Evolutionary conservation across 2,797 vertebrate species (phyloP), one percentile per base, ranked within the genome.

Genomic region (Mormyrops attenuatus): DNA sequence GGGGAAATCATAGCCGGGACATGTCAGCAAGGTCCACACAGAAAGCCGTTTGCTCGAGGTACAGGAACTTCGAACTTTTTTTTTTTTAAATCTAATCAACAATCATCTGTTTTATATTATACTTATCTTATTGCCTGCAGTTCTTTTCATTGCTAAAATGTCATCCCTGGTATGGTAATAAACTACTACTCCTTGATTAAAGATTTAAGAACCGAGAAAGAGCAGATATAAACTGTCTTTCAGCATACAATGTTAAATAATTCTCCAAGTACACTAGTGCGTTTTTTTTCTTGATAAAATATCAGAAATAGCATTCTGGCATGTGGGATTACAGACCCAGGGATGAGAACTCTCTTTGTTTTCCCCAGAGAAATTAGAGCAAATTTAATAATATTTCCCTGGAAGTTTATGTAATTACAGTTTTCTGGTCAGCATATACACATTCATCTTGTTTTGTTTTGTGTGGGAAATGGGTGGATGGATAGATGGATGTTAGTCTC

Each of bases 1-100:
- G 92, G 15, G 3, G 69, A 90, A 90, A 85, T 90, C 88, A 66
- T 50, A 90, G 80, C 20, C 60, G 53, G 30, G 30, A 6, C 13
- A 38, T 15, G 5, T 73, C 66, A 73, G 66, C 66, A 17, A 15
- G 30, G 3, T 73, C 13, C 38, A n/a, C 7, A 15, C 34, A 22
- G 41, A 22, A 7, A 88, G 38, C 22, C 34, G 2, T 88, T 88
- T 47, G 53, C 17, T 80, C 9, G 17, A 80, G 41, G 4, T 80
- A 9, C 38, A 80, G 7, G 17, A 41, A 80, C 17, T 44, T 80
- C 5, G n/a, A 80, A n/a, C 34, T 41, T 41, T 4, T 41, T 41
- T 13, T 73, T 34, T 63, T 47, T 49, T 34, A 17, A 5, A 9
- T 49, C 20, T 49, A 34, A 20, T 34, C 47, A 44, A 80, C 15